phyloP scores from a whole-genome alignment of 2,113 vertebrate genomes.

The Lampris megalopsis region DNA sequence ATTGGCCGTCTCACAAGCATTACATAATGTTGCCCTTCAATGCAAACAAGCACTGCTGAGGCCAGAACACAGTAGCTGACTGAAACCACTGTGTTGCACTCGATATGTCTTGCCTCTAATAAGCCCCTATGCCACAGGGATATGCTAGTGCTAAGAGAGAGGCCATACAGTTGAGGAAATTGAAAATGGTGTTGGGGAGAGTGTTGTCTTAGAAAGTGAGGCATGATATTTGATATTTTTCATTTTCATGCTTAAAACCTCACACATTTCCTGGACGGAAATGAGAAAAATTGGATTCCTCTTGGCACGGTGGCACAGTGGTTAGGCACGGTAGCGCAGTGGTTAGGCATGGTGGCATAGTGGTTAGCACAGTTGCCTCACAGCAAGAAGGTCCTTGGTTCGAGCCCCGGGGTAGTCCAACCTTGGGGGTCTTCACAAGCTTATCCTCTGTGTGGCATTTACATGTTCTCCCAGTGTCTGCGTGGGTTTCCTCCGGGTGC shows the following conservation, averaged over 20 bases:
- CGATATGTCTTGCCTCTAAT: conserved; percentile 32
- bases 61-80: conserved; percentile 15
- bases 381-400: no score
- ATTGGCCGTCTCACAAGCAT: conserved; percentile 36
- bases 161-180: background rate
- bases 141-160: background rate
- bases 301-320: no score
- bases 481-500: no score
- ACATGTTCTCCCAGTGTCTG: no score
- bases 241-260: background rate
- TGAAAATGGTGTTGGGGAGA: background rate
- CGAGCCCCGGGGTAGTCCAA: no score
- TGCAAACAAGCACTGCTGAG: conserved; percentile 23
- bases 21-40: conserved; percentile 42
- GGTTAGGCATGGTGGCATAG: no score
- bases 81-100: conserved; percentile 5
- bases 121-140: conserved; percentile 20
- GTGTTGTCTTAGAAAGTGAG: background rate
- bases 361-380: no score
- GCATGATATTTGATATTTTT: background rate
- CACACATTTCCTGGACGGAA: background rate
- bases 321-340: no score
- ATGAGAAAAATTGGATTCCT: background rate
- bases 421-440: no score
- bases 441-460: no score